Conservation (phyloP, 1,140 invertebrate species). For the Heliconius eleuchia region DNA sequence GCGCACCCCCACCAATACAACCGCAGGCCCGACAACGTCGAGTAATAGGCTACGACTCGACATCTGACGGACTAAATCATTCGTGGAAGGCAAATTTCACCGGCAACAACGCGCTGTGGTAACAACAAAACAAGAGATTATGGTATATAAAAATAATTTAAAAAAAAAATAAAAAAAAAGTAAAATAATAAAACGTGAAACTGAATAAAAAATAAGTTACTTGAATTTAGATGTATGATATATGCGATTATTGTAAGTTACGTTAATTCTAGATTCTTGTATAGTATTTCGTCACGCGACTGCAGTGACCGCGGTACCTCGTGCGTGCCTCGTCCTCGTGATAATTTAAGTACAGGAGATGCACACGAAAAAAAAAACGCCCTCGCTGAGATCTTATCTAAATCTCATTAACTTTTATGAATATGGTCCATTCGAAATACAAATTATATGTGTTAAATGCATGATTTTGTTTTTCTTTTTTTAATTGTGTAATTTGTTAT, state of each 20-base stretch:
- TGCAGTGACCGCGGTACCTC: conserved; percentile 49
- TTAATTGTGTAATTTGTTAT: conserved; percentile 43
- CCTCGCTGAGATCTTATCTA: conserved; percentile 58
- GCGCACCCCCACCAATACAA: conserved; percentile 65
- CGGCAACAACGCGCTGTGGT: conserved; percentile 78
- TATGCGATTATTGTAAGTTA: conserved; percentile 80
- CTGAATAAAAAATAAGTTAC: conserved; percentile 80
- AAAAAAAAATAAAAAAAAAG: conserved; percentile 77
- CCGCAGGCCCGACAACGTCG: conserved; percentile 66
- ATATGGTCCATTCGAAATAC: conserved; percentile 55
- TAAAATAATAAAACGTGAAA: conserved; percentile 78
- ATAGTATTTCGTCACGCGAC: conserved; percentile 64
- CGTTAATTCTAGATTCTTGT: conserved; percentile 77
- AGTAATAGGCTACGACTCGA: conserved; percentile 47
- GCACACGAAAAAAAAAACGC: conserved; percentile 54
- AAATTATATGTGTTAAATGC: conserved; percentile 59
- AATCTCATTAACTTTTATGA: conserved; percentile 63
- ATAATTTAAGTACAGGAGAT: conserved; percentile 72
- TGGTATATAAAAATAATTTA: conserved; percentile 64
- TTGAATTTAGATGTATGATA: conserved; percentile 80
- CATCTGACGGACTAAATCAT: conserved; percentile 71
- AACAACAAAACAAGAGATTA: conserved; percentile 76
- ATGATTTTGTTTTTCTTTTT: conserved; percentile 38
- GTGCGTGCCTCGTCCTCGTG: conserved; percentile 68
- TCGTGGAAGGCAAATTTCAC: conserved; percentile 80